phyloP scores from a whole-genome alignment of 2,888 invertebrate species.

The Opisthograptis luteolata region DNA sequence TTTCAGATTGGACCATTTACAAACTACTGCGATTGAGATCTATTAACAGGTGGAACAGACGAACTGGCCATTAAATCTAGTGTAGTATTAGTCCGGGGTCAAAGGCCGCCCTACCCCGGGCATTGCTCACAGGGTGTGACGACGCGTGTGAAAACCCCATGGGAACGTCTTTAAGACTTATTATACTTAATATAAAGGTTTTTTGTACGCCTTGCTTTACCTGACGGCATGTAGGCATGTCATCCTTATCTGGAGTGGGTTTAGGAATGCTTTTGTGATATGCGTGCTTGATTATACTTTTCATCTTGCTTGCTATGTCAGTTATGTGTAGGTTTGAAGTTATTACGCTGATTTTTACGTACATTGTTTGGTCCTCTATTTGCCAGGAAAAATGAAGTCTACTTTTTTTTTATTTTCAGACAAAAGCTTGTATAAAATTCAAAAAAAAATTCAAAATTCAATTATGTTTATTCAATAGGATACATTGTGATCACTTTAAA shows the following conservation, averaged over 20 bases:
- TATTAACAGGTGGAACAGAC: slow-evolving; percentile 4
- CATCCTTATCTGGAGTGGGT: slow-evolving; percentile 13
- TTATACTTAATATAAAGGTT: slow-evolving; percentile 38
- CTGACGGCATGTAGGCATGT: slow-evolving; percentile 2
- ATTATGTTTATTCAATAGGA: too few species aligned
- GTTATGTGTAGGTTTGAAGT: too few species aligned
- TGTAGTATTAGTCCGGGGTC: slow-evolving; percentile 45
- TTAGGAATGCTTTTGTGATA: slow-evolving; percentile 28
- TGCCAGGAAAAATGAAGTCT: too few species aligned
- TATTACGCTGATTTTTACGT: too few species aligned
- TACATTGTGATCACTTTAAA: too few species aligned
- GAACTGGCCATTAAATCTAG: slow-evolving; percentile 15
- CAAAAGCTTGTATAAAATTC: too few species aligned
- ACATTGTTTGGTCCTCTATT: too few species aligned
- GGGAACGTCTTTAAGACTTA: slow-evolving; percentile 59
- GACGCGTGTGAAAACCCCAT: slow-evolving; percentile 74
- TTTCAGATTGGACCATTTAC: too few species aligned
- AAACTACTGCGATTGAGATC: slow-evolving; percentile 1
- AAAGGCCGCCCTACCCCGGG: slow-evolving; percentile 63
- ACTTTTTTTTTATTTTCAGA: too few species aligned
- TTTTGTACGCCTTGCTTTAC: slow-evolving; percentile 34
- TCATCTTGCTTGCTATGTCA: too few species aligned
- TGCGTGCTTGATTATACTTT: too few species aligned
- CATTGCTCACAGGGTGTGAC: slow-evolving; percentile 73
- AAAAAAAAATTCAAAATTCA: too few species aligned